phyloP scores from a whole-genome alignment of 2,797 vertebrate species.

The Hapalemur alaotrensis region DNA sequence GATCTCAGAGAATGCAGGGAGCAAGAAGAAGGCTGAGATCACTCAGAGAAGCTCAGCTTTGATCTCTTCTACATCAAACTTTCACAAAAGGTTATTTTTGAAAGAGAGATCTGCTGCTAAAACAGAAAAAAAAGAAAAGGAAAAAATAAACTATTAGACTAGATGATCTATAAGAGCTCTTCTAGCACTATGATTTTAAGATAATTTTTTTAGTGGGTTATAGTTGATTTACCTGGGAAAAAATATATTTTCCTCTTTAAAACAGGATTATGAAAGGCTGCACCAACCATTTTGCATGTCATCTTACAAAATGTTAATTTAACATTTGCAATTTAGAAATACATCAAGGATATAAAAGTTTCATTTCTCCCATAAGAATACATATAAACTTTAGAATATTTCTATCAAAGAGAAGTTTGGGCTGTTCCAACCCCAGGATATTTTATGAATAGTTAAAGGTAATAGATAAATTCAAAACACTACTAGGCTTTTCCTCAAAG shows the following conservation, averaged over 20 bases:
- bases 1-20: background rate
- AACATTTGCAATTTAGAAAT: constrained; percentile 71
- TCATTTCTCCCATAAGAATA: constrained; percentile 46
- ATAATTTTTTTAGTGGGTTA: background rate
- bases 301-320: constrained; percentile 69
- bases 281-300: constrained; percentile 32
- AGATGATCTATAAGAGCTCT: background rate
- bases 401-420: constrained; percentile 62
- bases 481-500: constrained; percentile 29
- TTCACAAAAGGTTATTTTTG: background rate
- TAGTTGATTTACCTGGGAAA: constrained; percentile 4
- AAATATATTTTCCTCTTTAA: constrained; percentile 16
- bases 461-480: constrained; percentile 55
- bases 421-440: constrained; percentile 40
- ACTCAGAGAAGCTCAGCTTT: background rate
- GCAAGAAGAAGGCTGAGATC: background rate
- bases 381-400: constrained; percentile 54
- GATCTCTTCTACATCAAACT: background rate
- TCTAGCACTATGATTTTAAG: background rate
- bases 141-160: background rate
- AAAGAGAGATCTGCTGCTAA: background rate
- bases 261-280: constrained; percentile 17
- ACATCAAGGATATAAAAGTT: constrained; percentile 57
- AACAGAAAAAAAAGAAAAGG: background rate
- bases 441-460: constrained; percentile 49